phyloP scores from a whole-genome alignment of 2,797 vertebrate genomes.

The Ctenosaura bakeri region DNA sequence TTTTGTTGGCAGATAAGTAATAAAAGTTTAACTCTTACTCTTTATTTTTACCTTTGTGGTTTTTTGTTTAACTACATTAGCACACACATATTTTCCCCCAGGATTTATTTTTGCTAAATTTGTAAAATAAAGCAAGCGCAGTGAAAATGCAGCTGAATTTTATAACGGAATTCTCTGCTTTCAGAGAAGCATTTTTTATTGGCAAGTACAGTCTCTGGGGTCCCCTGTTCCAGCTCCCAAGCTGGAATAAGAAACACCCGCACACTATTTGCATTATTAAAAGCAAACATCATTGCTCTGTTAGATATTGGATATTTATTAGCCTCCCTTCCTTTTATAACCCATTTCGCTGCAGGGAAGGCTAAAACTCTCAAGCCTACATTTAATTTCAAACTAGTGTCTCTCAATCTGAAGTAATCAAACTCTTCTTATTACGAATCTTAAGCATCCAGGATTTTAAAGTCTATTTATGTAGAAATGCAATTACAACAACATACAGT shows the following conservation, averaged over 20 bases:
- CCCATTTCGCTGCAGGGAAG: not conserved
- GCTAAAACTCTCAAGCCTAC: constrained; percentile 16
- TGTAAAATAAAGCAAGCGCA: constrained; percentile 43
- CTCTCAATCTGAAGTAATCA: constrained; percentile 48
- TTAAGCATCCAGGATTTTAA: constrained; percentile 35
- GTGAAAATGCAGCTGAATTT: constrained; percentile 24
- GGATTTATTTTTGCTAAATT: constrained; percentile 44
- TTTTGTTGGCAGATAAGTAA: constrained; percentile 9
- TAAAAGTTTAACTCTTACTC: constrained; percentile 11
- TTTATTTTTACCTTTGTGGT: constrained; percentile 15
- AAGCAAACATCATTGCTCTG: constrained; percentile 10
- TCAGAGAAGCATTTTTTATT: constrained; percentile 27
- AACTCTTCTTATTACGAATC: constrained; percentile 31
- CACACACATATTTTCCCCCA: not conserved
- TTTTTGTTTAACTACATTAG: constrained; percentile 24
- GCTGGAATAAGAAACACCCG: not conserved
- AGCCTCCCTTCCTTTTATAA: constrained; percentile 3
- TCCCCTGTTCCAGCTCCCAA: constrained; percentile 34
- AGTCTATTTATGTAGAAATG: constrained; percentile 21
- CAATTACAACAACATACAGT: constrained; percentile 31
- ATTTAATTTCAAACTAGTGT: constrained; percentile 42
- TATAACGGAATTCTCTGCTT: constrained; percentile 7
- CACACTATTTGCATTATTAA: constrained; percentile 28
- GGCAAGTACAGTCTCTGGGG: constrained; percentile 21
- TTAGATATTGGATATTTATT: constrained; percentile 20